Base-by-base conservation (phyloP, 2,888 invertebrate genomes). In the Hylaea fasciaria region DNA sequence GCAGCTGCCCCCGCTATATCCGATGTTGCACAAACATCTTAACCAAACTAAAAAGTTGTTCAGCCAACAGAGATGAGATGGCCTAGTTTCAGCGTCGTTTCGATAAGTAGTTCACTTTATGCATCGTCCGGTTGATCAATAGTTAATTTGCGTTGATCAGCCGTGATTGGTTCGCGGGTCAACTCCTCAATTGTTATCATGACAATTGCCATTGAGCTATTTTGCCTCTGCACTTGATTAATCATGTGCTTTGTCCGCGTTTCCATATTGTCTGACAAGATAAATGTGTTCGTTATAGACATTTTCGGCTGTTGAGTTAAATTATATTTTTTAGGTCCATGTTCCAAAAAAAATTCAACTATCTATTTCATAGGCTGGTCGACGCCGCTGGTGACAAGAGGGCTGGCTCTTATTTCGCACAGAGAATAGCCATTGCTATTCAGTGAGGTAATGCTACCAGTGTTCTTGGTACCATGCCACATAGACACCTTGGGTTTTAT, bases 111-210 rank as follows among this genome's bases (percentile, higher is more conserved):
- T 63, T 56, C 62, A 62, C 54, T 68, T 54, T 57, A 45, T 40
- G 7, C 55, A 16, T 55, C 52, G 54, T 52, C 69, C 68, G 68
- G 69, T 70, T 69, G 73, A 80, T 86, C 83, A 83, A 77, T 73
- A 72, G 81, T 78, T 89, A 86, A 89, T 91, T 87, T 86, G 83
- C 79, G 74, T 88, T 88, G 83, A 89, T 90, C 86, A 86, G 79
- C 82, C 66, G 86, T 87, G 90, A 91, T 91, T 91, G 90, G 82
- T 75, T 76, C 73, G 75, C 81, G 82, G 88, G 90, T 89, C 89
- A 84, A 71, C 77, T 66, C 65, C 63, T 73, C 82, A 79, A 83
- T 81, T 83, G 80, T 78, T 69, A 62, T 69, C 75, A 73, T 67
- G 62, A 69, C 78, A 80, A 82, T 79, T 81, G 80, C 78, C 72